Evolutionary conservation across 2,888 invertebrate species (phyloP).

Genomic region (Abrostola triplasia): DNA sequence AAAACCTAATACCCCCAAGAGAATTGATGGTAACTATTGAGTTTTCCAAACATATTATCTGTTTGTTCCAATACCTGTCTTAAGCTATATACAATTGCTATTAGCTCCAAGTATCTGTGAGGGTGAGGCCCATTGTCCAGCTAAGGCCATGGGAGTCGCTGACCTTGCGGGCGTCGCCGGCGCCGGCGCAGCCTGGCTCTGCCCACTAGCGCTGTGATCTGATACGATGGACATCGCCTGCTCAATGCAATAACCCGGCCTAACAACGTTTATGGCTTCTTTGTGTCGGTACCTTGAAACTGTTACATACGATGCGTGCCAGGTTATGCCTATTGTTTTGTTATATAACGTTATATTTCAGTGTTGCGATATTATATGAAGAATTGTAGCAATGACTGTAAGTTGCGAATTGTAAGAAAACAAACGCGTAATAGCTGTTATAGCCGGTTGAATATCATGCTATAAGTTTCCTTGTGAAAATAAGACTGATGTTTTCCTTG

Average conservation of each 20-base stretch:
- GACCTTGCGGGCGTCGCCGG: conserved; percentile 76
- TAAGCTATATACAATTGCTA: conserved; percentile 20
- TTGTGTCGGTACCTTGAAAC: conserved; percentile 50
- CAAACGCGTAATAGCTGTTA: conserved; percentile 18
- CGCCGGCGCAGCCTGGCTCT: conserved; percentile 53
- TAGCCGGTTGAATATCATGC: conserved; percentile 19
- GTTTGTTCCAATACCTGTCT: conserved; percentile 18
- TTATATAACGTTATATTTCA: conserved; percentile 43
- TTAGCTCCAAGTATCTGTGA: conserved; percentile 49
- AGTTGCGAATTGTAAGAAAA: conserved; percentile 30
- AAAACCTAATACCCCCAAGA: no score
- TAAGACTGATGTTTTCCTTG: conserved; percentile 11
- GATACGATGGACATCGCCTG: conserved; percentile 56
- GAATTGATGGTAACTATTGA: neutral
- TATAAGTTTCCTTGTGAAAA: conserved; percentile 32
- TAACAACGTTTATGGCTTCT: conserved; percentile 49
- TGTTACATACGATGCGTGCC: conserved; percentile 40
- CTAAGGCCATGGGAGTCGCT: conserved; percentile 75
- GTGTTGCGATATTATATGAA: conserved; percentile 32
- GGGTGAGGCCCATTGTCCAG: conserved; percentile 71
- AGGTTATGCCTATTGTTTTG: conserved; percentile 40
- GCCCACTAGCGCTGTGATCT: conserved; percentile 61
- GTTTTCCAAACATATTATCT: neutral
- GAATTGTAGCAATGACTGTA: conserved; percentile 22
- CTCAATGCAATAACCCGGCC: conserved; percentile 44